Conservation (phyloP, 2,888 invertebrate genomes). For the Dermolepida albohirtum region DNA sequence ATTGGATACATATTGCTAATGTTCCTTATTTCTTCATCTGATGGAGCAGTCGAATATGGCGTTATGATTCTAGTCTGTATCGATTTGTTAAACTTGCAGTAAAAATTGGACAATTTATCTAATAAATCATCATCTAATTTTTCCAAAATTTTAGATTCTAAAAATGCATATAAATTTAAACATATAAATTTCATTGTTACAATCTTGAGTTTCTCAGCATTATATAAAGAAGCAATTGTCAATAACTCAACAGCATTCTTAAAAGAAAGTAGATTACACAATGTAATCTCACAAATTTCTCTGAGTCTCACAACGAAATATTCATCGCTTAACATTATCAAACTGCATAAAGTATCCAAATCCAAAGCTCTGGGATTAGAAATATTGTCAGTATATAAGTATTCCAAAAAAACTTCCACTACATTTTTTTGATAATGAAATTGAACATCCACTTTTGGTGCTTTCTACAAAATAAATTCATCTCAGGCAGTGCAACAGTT, state of each 20-base stretch:
- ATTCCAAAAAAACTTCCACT: conserved; percentile 77
- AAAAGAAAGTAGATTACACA: conserved; percentile 75
- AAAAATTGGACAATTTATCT: conserved; percentile 75
- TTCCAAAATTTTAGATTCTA: conserved; percentile 77
- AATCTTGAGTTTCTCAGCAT: conserved; percentile 77
- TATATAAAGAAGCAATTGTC: conserved; percentile 81
- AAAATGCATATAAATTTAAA: conserved; percentile 77
- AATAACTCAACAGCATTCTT: conserved; percentile 83
- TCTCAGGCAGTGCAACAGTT: too few species aligned
- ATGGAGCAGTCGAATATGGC: conserved; percentile 73
- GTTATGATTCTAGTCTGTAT: conserved; percentile 76
- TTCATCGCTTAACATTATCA: conserved; percentile 84
- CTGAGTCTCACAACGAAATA: conserved; percentile 78
- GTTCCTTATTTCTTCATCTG: conserved; percentile 69
- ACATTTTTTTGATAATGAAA: conserved; percentile 73
- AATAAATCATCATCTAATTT: conserved; percentile 72
- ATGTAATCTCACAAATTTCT: conserved; percentile 78
- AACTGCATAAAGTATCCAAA: conserved; percentile 77
- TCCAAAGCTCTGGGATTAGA: conserved; percentile 72
- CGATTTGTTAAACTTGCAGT: conserved; percentile 71
- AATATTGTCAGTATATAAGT: conserved; percentile 79
- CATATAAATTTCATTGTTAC: conserved; percentile 83
- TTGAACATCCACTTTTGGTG: conserved; percentile 66
- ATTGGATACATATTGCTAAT: conserved; percentile 65
- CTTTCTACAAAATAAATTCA: conserved; percentile 58